These are phyloP conservation scores for Harpalus rufipes DNA, from an alignment of 2,888 invertebrate genomes.

Conservation along the genomic window DNA sequence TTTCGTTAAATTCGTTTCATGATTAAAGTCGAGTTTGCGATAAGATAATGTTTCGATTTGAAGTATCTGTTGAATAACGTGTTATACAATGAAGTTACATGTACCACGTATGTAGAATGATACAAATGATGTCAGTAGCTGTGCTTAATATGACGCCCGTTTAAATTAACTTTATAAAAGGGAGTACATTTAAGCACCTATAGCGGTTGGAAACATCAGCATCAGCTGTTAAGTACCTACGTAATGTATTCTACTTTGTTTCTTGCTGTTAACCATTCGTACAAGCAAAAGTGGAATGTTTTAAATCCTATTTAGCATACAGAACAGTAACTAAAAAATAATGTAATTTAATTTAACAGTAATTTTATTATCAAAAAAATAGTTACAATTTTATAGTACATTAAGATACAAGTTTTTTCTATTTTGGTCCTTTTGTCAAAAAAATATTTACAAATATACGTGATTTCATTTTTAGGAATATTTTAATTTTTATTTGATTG, in stretches of 20 bases:
- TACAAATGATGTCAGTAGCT: slow-evolving; percentile 18
- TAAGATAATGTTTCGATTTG: slow-evolving; percentile 27
- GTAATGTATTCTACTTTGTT: not conserved
- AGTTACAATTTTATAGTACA: too few relatives aligned
- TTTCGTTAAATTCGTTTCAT: not conserved
- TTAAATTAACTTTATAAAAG: slow-evolving; percentile 44
- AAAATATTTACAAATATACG: too few relatives aligned
- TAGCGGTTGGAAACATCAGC: slow-evolving; percentile 27
- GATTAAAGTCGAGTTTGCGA: not conserved
- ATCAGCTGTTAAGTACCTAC: not conserved
- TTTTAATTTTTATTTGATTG: too few relatives aligned
- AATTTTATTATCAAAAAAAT: too few relatives aligned
- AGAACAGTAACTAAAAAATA: too few relatives aligned
- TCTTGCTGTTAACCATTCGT: too few relatives aligned
- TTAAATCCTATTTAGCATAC: too few relatives aligned
- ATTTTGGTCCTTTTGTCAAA: too few relatives aligned
- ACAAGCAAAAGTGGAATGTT: too few relatives aligned
- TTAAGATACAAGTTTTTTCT: too few relatives aligned
- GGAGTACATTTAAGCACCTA: slow-evolving; percentile 32
- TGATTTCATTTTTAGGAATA: too few relatives aligned
- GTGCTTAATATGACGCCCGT: slow-evolving; percentile 47
- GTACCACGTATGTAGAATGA: not conserved
- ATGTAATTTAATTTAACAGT: too few relatives aligned
- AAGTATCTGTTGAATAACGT: slow-evolving; percentile 4
- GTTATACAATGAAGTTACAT: not conserved